A percentile compares a stretch with the other conserved stretches of the same genome.
These are phyloP conservation scores for Anorthoa munda DNA, from an alignment of 2,888 invertebrate genomes.

Conservation along the genomic window DNA sequence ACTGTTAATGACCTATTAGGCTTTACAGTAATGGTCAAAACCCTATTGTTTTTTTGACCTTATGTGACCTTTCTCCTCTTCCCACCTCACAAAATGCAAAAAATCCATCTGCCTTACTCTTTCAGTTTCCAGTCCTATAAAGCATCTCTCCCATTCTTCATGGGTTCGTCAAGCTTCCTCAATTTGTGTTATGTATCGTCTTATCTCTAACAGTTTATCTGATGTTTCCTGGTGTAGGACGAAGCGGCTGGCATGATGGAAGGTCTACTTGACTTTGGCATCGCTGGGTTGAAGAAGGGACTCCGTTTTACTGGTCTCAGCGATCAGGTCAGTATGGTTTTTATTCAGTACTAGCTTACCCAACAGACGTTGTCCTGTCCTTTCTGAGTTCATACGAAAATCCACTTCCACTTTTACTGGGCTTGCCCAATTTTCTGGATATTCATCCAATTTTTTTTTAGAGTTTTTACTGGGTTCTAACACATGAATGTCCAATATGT, in stretches of 20 bases:
- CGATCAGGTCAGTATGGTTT: slow-evolving; percentile 80
- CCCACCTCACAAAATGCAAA: not conserved
- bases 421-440: too few species aligned
- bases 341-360: not conserved
- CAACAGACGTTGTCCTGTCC: too few species aligned
- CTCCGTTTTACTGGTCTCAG: slow-evolving; percentile 91
- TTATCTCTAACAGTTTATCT: slow-evolving; percentile 5
- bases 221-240: slow-evolving; percentile 81
- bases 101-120: not conserved
- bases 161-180: not conserved
- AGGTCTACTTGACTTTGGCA: slow-evolving; percentile 92
- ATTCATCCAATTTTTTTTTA: too few species aligned
- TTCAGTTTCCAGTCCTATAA: not conserved
- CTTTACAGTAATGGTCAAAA: not conserved
- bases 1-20: too few species aligned
- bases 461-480: too few species aligned
- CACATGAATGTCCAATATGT: too few species aligned
- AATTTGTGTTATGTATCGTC: not conserved
- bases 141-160: not conserved
- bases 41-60: not conserved
- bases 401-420: too few species aligned
- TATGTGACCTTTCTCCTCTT: too few species aligned
- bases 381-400: too few species aligned
- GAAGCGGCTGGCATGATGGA: slow-evolving; percentile 93
- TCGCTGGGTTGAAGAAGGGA: slow-evolving; percentile 92